Base-by-base conservation (phyloP, 2,113 vertebrate genomes). In the Oncorhynchus kisutch region DNA sequence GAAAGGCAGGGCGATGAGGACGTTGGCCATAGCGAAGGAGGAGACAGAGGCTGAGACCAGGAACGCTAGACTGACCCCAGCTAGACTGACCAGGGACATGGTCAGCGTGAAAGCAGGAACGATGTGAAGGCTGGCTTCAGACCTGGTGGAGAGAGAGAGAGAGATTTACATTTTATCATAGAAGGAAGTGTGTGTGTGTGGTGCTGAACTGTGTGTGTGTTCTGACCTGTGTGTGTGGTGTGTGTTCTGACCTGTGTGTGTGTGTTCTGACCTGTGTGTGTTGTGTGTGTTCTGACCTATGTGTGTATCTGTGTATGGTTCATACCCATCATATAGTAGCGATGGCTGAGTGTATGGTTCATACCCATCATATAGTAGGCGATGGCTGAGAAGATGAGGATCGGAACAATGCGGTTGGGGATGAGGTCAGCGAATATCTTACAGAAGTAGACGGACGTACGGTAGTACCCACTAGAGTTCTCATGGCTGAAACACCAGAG, bases 301-400 rank as follows among this genome's bases (percentile, higher is more conserved):
- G n/a, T n/a, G n/a, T n/a, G n/a, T n/a, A n/a, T n/a, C n/a, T n/a
- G 24, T 24, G 24, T 24, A 24, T 24, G 24, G 24, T 24, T 24
- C 24, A 24, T 24, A 24, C 24, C 24, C 24, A 25, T 25, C 24
- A 25, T 25, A 25, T 25, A 25, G 24, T 25, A 25, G 24, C 1
- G 24, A 25, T 25, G 24, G 24, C 24, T 25, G 24, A 1, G 24
- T 25, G 24, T 25, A 25, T 25, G 25, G 25, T 25, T 25, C 25
- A 25, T 25, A 94, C 93, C 94, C 93, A 95, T 94, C 94, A 94
- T 94, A 29, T 91, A 95, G 76, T 95, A 95, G 24, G 88, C 72
- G 20, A 95, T 93, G 72, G 87, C 75, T n/a, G 91, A 90, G 86
- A 94, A 94, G 4, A 90, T 3, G 22, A 94, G 64, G 68, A 94